Evolutionary conservation across 2,888 invertebrate genomes (phyloP), one percentile per base, ranked within the genome.

Genomic region (Parnassius mnemosyne): DNA sequence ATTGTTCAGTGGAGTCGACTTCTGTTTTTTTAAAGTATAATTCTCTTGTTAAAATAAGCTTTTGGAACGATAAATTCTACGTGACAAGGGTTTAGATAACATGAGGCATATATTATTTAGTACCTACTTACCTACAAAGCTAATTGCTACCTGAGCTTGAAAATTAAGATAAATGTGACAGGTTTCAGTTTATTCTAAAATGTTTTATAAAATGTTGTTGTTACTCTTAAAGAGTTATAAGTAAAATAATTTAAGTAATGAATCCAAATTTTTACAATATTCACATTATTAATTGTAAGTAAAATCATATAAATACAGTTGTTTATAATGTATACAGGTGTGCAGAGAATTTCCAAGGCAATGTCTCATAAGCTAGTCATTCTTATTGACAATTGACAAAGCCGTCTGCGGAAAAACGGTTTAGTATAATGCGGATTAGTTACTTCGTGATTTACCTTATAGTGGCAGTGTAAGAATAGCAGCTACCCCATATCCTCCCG

Each of bases 351-450:
- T 76, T 79, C 77, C 79, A 83, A 84, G 82, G 82, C 76, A 69
- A 71, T 65, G 64, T 68, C 65, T 70, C 63, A 66, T 76, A 67
- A 65, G 72, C 65, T 70, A 66, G 69, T 73, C 75, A 78, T 79
- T 77, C 76, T 69, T 74, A 78, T 76, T 71, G 76, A 73, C 76
- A 77, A 79, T 79, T 78, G 78, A 77, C 73, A 78, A 81, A 82
- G 78, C 72, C 63, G 76, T 73, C 73, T 77, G 76, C 77, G 80
- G 80, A 80, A 81, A 81, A 79, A 75, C 68, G 71, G 68, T 65
- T 66, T 68, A 62, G 68, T 61, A 68, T 69, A 68, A 71, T 73
- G 70, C 71, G 68, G 80, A 78, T 81, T 81, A 81, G 75, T 78
- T 73, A 80, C 78, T 56, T 47, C 34, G 57, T 56, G 2, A 20